Conservation (phyloP, 2,888 invertebrate genomes). For the Acronicta psi region DNA sequence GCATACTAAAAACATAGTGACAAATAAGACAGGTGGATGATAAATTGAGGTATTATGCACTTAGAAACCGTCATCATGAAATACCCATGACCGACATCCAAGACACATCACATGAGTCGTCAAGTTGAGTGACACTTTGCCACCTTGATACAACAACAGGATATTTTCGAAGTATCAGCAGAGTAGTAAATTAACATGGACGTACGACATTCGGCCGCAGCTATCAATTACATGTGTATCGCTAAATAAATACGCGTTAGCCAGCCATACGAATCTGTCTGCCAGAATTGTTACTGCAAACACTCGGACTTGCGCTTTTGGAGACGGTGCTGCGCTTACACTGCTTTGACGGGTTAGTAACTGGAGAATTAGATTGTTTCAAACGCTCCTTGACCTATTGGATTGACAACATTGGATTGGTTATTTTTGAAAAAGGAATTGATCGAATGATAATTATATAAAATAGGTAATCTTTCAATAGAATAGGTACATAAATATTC, state of each 20-base stretch:
- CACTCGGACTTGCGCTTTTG: slow-evolving; percentile 75
- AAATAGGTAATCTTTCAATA: too few species aligned
- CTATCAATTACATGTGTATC: slow-evolving; percentile 81
- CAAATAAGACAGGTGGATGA: too few species aligned
- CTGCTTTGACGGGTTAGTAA: slow-evolving; percentile 9
- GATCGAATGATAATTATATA: too few species aligned
- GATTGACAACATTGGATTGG: too few species aligned
- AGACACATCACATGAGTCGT: neutral
- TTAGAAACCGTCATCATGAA: neutral
- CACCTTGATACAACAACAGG: slow-evolving; percentile 27
- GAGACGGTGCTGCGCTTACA: slow-evolving; percentile 67
- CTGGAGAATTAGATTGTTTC: neutral
- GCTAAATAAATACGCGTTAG: slow-evolving; percentile 83
- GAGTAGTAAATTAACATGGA: slow-evolving; percentile 55
- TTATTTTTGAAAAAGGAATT: too few species aligned
- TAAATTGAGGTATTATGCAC: too few species aligned
- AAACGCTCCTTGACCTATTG: too few species aligned
- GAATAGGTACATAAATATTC: too few species aligned
- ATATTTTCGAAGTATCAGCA: slow-evolving; percentile 33
- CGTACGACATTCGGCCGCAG: slow-evolving; percentile 67
- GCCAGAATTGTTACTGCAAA: slow-evolving; percentile 79
- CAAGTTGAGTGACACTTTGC: slow-evolving; percentile 35
- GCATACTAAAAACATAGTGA: too few species aligned
- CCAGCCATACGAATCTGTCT: slow-evolving; percentile 74
- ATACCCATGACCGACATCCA: slow-evolving; percentile 18